Evolutionary conservation across 2,797 vertebrate genomes (phyloP), one percentile per base, ranked within the genome.

Genomic region (Squalus acanthias): DNA sequence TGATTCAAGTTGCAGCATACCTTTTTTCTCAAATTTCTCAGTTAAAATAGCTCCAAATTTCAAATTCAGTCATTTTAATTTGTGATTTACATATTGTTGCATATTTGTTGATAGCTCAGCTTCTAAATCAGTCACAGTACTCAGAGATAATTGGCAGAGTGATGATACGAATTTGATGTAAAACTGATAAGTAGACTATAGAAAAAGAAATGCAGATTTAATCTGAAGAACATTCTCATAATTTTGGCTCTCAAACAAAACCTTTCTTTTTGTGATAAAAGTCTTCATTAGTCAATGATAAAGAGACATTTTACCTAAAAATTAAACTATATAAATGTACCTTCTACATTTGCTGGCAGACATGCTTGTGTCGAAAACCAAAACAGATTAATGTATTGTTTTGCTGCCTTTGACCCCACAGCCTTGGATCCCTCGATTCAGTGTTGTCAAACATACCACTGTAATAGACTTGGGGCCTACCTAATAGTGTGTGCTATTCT

Each of bases 381-480:
- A 97, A 98, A 97, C 97, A 98, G 98, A 98, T 98, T 98, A 98
- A 98, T 98, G 98, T 98, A 98, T 98, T 98, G 98, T 98, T 98
- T 98, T 98, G 98, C 97, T 98, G 98, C 98, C 98, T 98, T 98
- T 98, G 98, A 98, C 98, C 98, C 98, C 97, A 97, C 98, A 98
- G 98, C 98, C 98, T 98, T 98, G 98, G 98, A 98, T 98, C 98
- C 98, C 98, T 98, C 98, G 98, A 98, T 98, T 98, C 98, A 98
- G 96, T 98, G 98, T 98, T 98, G 98, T 98, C 97, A 98, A 98
- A 98, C 98, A 98, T 97, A 98, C 98, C 97, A 97, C 97, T 97
- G 98, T 98, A 98, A 98, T 98, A 98, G 98, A 98, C 98, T 98
- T 98, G 98, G 98, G 98, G 97, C 97, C 98, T 97, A 98, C 98